Conservation (phyloP, 2,797 vertebrate species). For the Gastrophryne carolinensis region DNA sequence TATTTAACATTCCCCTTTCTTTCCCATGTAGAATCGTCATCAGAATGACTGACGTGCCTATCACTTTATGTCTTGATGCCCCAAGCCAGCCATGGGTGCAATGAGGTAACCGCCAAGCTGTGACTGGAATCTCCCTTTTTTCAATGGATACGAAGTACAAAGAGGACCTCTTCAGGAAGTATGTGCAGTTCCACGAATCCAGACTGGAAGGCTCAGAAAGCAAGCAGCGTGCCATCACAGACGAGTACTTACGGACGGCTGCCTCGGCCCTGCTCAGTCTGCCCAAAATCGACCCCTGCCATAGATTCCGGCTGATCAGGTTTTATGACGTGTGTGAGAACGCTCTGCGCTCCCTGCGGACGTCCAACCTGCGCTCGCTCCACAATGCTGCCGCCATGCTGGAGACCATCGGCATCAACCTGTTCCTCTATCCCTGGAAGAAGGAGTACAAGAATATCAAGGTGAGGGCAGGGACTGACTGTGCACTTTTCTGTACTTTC, state of each 20-base stretch:
- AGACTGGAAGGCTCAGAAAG: constrained; percentile 75
- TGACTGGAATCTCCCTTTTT: constrained; percentile 60
- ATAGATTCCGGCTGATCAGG: constrained; percentile 88
- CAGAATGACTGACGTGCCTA: constrained; percentile 12
- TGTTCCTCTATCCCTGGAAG: constrained; percentile 97
- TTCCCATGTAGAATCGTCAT: constrained; percentile 26
- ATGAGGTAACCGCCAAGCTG: constrained; percentile 65
- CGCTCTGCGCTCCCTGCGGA: constrained; percentile 81
- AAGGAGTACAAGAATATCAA: constrained; percentile 97
- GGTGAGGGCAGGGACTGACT: constrained; percentile 65
- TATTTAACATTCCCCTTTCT: constrained; percentile 40
- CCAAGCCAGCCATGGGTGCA: constrained; percentile 61
- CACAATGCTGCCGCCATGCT: constrained; percentile 85
- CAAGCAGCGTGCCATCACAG: constrained; percentile 74
- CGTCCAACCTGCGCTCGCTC: constrained; percentile 81
- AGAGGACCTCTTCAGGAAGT: constrained; percentile 95
- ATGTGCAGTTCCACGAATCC: constrained; percentile 88
- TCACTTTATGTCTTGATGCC: constrained; percentile 21
- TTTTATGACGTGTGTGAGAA: constrained; percentile 93
- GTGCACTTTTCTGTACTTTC: too few relatives aligned
- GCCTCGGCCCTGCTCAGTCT: constrained; percentile 89
- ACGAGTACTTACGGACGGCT: constrained; percentile 85
- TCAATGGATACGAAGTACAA: constrained; percentile 97
- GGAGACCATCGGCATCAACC: constrained; percentile 90
- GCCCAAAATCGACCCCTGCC: constrained; percentile 87